phyloP scores from a whole-genome alignment of 2,888 invertebrate species.

The Phaedon cochleariae region DNA sequence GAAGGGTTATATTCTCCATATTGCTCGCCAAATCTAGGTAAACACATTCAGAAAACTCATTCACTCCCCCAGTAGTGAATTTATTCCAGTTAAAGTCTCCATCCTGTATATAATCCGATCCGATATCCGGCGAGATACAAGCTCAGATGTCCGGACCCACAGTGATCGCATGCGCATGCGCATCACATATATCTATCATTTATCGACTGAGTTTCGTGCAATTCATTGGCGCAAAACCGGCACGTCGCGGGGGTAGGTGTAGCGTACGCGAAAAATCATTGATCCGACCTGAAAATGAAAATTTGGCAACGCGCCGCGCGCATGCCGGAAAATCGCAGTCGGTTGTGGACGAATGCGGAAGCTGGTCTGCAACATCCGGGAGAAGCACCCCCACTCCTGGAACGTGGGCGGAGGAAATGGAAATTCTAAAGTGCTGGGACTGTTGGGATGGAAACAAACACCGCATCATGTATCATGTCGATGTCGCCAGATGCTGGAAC shows the following conservation, averaged over 20 bases:
- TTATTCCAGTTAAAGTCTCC: too few relatives aligned
- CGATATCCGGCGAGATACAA: not conserved
- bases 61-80: too few relatives aligned
- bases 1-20: too few relatives aligned
- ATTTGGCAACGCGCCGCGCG: not conserved
- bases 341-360: not conserved
- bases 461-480: too few relatives aligned
- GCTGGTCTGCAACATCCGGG: not conserved
- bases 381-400: not conserved
- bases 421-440: too few relatives aligned
- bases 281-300: not conserved
- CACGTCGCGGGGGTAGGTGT: not conserved
- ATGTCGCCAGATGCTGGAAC: too few relatives aligned
- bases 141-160: not conserved
- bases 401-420: too few relatives aligned
- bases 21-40: too few relatives aligned
- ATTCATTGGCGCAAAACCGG: conserved; percentile 18
- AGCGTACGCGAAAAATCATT: not conserved
- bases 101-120: not conserved
- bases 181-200: not conserved
- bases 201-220: not conserved
- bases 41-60: too few relatives aligned
- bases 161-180: not conserved
- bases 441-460: too few relatives aligned
- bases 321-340: not conserved